phyloP scores from a whole-genome alignment of 1,140 invertebrate genomes.

The Trichonephila clavata region DNA sequence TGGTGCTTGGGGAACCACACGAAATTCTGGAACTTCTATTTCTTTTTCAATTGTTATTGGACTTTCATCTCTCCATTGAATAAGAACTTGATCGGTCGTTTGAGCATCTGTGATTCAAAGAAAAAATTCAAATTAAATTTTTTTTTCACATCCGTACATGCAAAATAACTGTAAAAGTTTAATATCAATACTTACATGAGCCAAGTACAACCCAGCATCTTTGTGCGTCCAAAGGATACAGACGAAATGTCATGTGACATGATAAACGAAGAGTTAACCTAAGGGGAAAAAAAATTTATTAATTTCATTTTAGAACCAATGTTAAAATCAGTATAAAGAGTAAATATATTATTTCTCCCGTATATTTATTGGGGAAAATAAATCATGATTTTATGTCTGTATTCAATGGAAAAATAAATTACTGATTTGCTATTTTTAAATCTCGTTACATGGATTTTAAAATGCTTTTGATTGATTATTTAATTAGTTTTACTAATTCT shows the following conservation, averaged over 20 bases:
- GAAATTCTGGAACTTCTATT: constrained; percentile 77
- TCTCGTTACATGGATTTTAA: too few species aligned
- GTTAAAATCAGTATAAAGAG: too few species aligned
- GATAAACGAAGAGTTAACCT: constrained; percentile 78
- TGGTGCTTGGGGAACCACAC: constrained; percentile 50
- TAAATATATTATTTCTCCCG: too few species aligned
- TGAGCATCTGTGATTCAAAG: constrained; percentile 74
- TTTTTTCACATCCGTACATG: not conserved
- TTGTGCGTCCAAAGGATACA: constrained; percentile 78
- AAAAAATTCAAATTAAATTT: not conserved
- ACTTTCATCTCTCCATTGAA: constrained; percentile 70
- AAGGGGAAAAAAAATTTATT: not conserved
- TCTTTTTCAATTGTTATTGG: constrained; percentile 77
- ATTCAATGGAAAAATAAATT: too few species aligned
- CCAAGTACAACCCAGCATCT: constrained; percentile 77
- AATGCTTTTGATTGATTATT: too few species aligned
- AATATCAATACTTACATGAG: constrained; percentile 78
- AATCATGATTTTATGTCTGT: too few species aligned
- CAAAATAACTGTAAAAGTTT: not conserved
- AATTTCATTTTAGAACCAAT: not conserved
- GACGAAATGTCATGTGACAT: constrained; percentile 79
- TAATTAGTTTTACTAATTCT: too few species aligned
- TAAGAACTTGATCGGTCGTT: constrained; percentile 77
- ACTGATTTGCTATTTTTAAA: too few species aligned
- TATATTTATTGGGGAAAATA: too few species aligned